Evolutionary conservation across 2,797 vertebrate species (phyloP).

Genomic region (Lepilemur septentrionalis): DNA sequence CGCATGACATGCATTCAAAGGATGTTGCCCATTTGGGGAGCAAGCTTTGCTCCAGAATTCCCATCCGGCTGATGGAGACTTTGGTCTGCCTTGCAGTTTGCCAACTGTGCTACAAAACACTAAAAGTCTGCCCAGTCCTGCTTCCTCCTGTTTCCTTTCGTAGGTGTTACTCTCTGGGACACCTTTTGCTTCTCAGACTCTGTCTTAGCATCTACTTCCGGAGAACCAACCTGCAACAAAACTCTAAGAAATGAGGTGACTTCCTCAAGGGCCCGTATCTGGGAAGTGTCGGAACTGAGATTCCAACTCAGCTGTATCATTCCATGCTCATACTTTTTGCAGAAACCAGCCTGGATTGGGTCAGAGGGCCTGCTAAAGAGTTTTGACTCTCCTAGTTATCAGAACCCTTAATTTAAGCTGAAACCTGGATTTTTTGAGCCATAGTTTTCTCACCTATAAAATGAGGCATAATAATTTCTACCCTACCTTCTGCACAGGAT

Average conservation of each 20-base stretch:
- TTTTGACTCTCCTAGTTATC: neutral
- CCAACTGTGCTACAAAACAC: neutral
- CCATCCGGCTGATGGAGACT: neutral
- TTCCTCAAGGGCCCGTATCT: neutral
- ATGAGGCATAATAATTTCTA: neutral
- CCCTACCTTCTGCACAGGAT: too few species aligned
- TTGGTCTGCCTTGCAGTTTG: neutral
- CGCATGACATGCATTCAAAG: neutral
- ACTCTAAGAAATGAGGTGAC: neutral
- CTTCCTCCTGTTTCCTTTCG: neutral
- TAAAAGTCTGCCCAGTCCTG: neutral
- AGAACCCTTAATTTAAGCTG: neutral
- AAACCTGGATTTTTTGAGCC: neutral
- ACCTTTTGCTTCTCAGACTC: neutral
- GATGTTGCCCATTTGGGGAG: neutral
- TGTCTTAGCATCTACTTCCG: neutral
- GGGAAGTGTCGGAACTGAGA: too few species aligned
- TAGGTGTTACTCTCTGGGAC: neutral
- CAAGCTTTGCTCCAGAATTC: neutral
- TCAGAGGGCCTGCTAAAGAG: neutral
- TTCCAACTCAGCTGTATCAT: neutral
- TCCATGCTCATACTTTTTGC: neutral
- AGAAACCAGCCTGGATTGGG: neutral
- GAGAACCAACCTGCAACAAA: neutral
- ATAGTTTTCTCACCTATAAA: neutral